A percentile compares a stretch with the other conserved stretches of the same genome.
Evolutionary conservation across 1,140 invertebrate genomes (phyloP).

Genomic region (Oryzaephilus surinamensis): DNA sequence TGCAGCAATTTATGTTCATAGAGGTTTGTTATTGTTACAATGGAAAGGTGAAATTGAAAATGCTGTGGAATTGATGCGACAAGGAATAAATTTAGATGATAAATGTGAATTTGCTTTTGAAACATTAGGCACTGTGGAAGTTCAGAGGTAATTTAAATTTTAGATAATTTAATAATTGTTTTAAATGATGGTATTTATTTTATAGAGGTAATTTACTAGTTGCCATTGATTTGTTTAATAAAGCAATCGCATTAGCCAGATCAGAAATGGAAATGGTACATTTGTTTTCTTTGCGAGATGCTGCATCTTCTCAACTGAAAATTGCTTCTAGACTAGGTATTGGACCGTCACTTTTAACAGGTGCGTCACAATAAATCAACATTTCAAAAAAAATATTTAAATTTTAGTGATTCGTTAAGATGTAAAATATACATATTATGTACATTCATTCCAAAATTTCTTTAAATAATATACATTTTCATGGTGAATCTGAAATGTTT

Average conservation of each 20-base stretch:
- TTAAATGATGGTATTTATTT: conserved; percentile 25
- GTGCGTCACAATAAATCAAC: too few relatives aligned
- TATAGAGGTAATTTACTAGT: conserved; percentile 70
- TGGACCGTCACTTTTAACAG: too few relatives aligned
- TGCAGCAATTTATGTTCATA: conserved; percentile 77
- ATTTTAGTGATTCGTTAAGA: too few relatives aligned
- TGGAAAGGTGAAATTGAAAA: conserved; percentile 73
- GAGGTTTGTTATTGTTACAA: conserved; percentile 71
- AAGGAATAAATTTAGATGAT: conserved; percentile 77
- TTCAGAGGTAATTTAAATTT: conserved; percentile 3
- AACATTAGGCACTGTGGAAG: conserved; percentile 83
- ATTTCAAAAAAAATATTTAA: too few relatives aligned
- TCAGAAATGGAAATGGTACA: conserved; percentile 80
- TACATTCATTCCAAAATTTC: too few relatives aligned
- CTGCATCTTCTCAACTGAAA: conserved; percentile 74
- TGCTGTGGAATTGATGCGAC: conserved; percentile 64
- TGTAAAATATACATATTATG: too few relatives aligned
- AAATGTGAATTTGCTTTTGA: conserved; percentile 93
- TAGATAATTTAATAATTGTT: not conserved
- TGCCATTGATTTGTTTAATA: conserved; percentile 78
- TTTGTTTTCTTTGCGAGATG: conserved; percentile 73
- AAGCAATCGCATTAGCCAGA: conserved; percentile 75
- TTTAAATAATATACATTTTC: too few relatives aligned
- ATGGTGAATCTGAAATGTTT: too few relatives aligned
- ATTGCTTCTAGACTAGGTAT: conserved; percentile 66